Evolutionary conservation across 2,888 invertebrate species (phyloP), one percentile per base, ranked within the genome.

Genomic region (Caenorhabditis auriculariae): DNA sequence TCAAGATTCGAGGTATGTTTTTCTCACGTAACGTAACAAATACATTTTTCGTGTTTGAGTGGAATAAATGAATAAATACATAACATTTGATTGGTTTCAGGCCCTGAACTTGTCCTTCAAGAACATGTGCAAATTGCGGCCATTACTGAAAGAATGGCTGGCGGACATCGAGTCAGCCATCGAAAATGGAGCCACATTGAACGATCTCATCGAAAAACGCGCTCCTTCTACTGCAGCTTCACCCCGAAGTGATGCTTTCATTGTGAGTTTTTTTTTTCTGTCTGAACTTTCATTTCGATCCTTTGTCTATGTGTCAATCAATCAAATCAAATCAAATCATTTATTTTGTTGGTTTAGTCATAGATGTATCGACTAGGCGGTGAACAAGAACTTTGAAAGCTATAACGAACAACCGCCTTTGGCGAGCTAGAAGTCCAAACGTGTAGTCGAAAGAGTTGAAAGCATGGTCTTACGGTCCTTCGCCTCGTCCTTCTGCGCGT

Each of bases 61-160:
- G n/a, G n/a, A n/a, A n/a, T n/a, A n/a, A 17, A 15, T 17, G 21
- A 41, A 41, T 41, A 41, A 17, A 48, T 44, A 9, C 15, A 17
- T 24, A 15, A 26, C 9, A 24, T 23, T 21, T 19, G 26, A 45
- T 15, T n/a, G 9, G 21, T 53, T 53, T 35, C 39, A 53, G 84
- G 96, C 96, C 24, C 87, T 96, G 66, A 96, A 98, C 84, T 87
- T 98, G 60, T 94, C 94, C 82, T 96, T 96, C 86, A 98, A 98
- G 85, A 98, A 98, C 84, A 98, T 98, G 96, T 96, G 96, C 87
- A 98, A 98, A 84, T 86, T 98, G 82, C 95, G 96, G 84, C 96
- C 96, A 19, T 86, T 98, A 67, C 87, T 96, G 51, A 93, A 66
- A 49, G 73, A 73, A 47, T 73, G 73, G 73, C 47, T 73, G 37